Base-by-base conservation (phyloP, 2,113 vertebrate genomes). In the Monopterus albus region DNA sequence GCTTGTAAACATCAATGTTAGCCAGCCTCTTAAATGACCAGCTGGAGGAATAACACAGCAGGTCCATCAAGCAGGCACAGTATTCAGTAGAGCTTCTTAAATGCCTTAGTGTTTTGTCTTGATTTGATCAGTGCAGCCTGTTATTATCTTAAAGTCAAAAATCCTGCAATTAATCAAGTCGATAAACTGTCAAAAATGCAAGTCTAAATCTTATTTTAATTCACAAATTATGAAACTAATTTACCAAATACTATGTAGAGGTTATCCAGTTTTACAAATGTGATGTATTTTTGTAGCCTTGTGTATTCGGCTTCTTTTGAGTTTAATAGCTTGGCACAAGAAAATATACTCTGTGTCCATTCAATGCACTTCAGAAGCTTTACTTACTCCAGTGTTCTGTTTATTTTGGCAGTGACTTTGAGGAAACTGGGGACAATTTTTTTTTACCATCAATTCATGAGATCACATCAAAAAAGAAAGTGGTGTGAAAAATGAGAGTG, bases 341-440 rank as follows among this genome's bases (percentile, higher is more conserved):
- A 17, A 21, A 52, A 46, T 47, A 5, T 35, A 62, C 59, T 53
- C 40, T 12, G 47, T 28, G 40, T 23, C 9, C 29, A 12, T 65
- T 50, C 63, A 58, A 12, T 18, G 58, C 40, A 25, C 51, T 70
- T 36, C 35, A 56, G 15, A 26, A 51, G 49, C 40, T n/a, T 4
- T 12, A 52, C 62, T 2, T 31, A 25, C 33, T 68, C 62, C 28
- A 79, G 43, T 57, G 36, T 26, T 74, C 36, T 52, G 49, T 81
- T 80, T 75, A 55, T 73, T 65, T 77, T 79, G 58, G 74, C 73
- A 56, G 51, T 31, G 23, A 31, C 64, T 60, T 78, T 42, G 2
- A 58, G 17, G 23, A 55, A 33, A 52, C n/a, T 42, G 53, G 33
- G 17, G 31, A 53, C 17, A 0, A 10, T 35, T 72, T 67, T 42